A percentile compares a stretch with the other conserved stretches of the same genome.
Evolutionary conservation across 2,797 vertebrate species (phyloP).

Genomic region (Vireo griseus): DNA sequence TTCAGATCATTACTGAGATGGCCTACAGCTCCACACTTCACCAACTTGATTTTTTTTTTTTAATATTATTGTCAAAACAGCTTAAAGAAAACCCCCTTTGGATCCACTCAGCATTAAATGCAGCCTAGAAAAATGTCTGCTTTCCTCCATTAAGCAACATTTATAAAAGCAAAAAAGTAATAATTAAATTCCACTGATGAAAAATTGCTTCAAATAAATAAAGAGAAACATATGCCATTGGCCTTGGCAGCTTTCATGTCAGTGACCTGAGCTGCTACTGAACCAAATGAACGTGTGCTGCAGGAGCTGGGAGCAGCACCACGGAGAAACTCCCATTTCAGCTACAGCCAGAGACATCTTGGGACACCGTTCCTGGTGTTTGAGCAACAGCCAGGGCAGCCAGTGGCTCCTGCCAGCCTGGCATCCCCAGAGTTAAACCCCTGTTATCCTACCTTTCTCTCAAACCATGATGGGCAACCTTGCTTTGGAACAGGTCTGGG

Average conservation of each 20-base stretch:
- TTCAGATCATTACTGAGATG: constrained; percentile 48
- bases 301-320: neutral
- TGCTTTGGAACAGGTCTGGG: neutral
- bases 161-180: neutral
- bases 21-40: constrained; percentile 44
- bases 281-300: neutral
- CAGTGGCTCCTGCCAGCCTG: neutral
- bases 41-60: neutral
- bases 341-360: neutral
- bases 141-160: neutral
- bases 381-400: neutral
- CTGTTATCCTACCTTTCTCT: neutral
- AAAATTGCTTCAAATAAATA: constrained; percentile 22
- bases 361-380: fast-evolving
- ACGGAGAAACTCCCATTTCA: fast-evolving
- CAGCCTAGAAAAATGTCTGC: constrained; percentile 20
- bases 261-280: neutral
- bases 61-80: constrained; percentile 29
- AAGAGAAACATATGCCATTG: neutral
- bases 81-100: constrained; percentile 1
- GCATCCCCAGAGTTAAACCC: neutral
- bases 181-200: constrained; percentile 37
- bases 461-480: neutral
- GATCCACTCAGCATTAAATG: neutral
- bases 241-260: neutral